Percentiles rank a stretch among this genome's conserved stretches.
phyloP scores from a whole-genome alignment of 2,797 vertebrate species.

The Threskiornis aethiopicus region DNA sequence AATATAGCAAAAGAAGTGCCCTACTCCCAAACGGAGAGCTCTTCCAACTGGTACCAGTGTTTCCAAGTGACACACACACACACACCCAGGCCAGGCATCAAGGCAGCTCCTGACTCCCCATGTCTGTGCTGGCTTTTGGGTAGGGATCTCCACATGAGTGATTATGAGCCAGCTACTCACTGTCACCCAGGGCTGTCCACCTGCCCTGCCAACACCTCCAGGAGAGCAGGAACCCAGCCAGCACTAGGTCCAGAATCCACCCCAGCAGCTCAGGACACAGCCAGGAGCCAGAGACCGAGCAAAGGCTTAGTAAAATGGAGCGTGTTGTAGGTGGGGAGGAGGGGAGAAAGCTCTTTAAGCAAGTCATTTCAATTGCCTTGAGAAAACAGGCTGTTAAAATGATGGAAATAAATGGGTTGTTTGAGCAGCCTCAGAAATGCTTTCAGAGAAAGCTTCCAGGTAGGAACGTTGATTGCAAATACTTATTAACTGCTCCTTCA shows the following conservation, averaged over 20 bases:
- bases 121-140: not conserved
- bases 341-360: not conserved
- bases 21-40: not conserved
- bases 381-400: slow-evolving; percentile 50
- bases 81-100: not conserved
- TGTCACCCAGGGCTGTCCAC: not conserved
- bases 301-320: not conserved
- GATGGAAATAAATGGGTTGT: slow-evolving; percentile 36
- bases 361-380: slow-evolving; percentile 28
- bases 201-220: not conserved
- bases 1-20: not conserved
- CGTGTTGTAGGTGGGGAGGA: not conserved
- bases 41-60: not conserved
- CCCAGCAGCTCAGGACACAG: not conserved
- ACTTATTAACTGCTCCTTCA: slow-evolving; percentile 29
- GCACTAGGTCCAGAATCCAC: not conserved
- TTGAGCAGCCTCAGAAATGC: slow-evolving; percentile 1
- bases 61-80: not conserved
- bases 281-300: not conserved
- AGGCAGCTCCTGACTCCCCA: not conserved
- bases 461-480: slow-evolving; percentile 40
- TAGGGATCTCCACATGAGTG: not conserved
- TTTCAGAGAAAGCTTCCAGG: slow-evolving; percentile 35
- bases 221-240: not conserved
- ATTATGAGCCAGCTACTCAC: not conserved